Percentiles rank a stretch among this genome's conserved stretches.
Conservation (phyloP, 2,113 vertebrate genomes). For the Gopherus evgoodei region DNA sequence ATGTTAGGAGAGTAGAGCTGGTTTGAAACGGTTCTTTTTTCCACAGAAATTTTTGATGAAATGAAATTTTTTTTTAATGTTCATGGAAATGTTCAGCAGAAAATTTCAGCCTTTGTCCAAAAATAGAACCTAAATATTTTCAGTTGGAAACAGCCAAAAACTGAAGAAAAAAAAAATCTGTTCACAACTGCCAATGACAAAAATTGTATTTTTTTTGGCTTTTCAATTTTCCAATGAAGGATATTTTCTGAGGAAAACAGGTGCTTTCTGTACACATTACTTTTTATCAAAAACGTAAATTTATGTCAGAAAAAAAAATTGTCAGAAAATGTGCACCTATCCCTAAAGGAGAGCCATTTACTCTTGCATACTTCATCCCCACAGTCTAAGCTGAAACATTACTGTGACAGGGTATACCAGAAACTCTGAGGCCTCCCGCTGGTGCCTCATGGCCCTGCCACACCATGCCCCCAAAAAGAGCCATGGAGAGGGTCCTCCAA, state of each 20-base stretch:
- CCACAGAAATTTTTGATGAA: not conserved
- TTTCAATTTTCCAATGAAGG: too few relatives aligned
- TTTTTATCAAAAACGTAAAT: not conserved
- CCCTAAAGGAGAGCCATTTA: not conserved
- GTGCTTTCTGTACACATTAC: too few relatives aligned
- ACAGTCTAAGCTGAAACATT: too few relatives aligned
- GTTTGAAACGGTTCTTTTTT: not conserved
- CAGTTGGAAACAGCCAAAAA: not conserved
- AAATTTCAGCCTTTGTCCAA: not conserved
- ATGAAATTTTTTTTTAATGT: not conserved
- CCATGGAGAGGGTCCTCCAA: too few relatives aligned
- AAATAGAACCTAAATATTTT: not conserved
- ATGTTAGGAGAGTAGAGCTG: not conserved
- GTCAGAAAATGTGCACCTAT: not conserved
- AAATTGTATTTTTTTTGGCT: too few relatives aligned
- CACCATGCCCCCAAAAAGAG: too few relatives aligned
- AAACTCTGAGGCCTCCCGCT: too few relatives aligned
- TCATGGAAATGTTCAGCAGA: not conserved
- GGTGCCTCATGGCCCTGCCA: too few relatives aligned
- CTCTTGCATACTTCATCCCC: too few relatives aligned
- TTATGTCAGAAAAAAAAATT: not conserved
- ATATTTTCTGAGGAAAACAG: too few relatives aligned
- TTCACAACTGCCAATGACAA: too few relatives aligned
- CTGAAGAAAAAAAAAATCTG: not conserved
- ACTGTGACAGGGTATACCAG: too few relatives aligned